Evolutionary conservation across 2,888 invertebrate species (phyloP), one percentile per base, ranked within the genome.

Genomic region (Neelides folsomi): DNA sequence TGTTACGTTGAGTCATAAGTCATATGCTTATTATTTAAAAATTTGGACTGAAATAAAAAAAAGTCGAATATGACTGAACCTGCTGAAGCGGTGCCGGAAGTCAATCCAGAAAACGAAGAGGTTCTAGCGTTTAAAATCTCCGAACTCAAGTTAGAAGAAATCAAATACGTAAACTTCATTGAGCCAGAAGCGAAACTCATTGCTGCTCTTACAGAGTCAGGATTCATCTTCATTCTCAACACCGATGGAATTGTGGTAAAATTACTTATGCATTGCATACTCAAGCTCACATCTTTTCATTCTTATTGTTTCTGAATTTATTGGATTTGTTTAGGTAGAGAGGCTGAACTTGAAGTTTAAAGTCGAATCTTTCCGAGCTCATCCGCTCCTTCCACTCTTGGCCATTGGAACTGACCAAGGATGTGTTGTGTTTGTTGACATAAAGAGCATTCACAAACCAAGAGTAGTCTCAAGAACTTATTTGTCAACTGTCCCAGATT

Each of bases 321-420:
- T 47, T 15, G 10, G 38, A 13, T 40, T 10, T 15, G n/a, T 36
- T 16, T 42, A 58, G 61, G 51, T 57, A 42, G 40, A 54, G 3
- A 51, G 51, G 46, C 60, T 60, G 60, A 56, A 52, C 6, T 39
- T 62, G n/a, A 54, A 56, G 3, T 60, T 59, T 34, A 38, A 45
- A 40, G 56, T 56, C 9, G 38, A 41, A 1, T 52, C 56, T n/a
- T 35, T 62, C 16, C 36, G 49, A 12, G 48, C 48, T 43, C 62
- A 62, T 37, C 62, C 62, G 7, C 16, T 56, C 7, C 49, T 62
- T 1, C 60, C 60, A 1, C 59, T 57, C 47, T 36, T 60, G 12
- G 59, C 55, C 13, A 49, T 57, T 34, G 62, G 62, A n/a, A 59
- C 60, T 8, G 34, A 41, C 2, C 51, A 59, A 35, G 62, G 62